phyloP scores from a whole-genome alignment of 2,797 vertebrate genomes.

The Alfaro cultratus region DNA sequence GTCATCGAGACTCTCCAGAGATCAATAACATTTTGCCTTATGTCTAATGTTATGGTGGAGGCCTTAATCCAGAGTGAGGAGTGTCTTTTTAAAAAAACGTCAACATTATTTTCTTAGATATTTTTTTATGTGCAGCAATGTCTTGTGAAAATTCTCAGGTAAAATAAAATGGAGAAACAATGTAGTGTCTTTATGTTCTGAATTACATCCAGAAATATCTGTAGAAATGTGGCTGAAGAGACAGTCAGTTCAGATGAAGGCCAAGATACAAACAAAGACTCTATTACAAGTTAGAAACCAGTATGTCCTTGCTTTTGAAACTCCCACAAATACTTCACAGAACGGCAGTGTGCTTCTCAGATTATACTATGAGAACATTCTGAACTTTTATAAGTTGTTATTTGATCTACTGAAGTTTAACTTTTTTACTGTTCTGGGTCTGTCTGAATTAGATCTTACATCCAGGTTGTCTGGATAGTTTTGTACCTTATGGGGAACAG shows the following conservation, averaged over 20 bases:
- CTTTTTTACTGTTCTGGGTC: background rate
- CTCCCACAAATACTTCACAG: background rate
- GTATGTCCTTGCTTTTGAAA: background rate
- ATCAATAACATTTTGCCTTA: background rate
- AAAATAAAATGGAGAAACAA: background rate
- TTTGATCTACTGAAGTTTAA: background rate
- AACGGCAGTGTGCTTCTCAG: slow-evolving; percentile 1
- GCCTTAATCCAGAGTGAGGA: background rate
- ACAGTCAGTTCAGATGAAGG: background rate
- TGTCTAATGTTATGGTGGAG: background rate
- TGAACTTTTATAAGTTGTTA: background rate
- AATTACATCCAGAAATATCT: background rate
- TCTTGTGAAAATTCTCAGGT: background rate
- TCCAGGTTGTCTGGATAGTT: background rate
- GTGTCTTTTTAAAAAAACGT: background rate
- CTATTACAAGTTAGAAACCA: background rate
- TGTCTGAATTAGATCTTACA: background rate
- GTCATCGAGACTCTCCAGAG: background rate
- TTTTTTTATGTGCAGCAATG: background rate
- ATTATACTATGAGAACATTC: background rate
- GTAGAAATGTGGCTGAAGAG: background rate
- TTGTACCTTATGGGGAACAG: background rate
- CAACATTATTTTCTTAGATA: background rate
- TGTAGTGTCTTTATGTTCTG: background rate
- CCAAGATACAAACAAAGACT: background rate